Conservation (phyloP, 2,888 invertebrate genomes). For the Tromatobia lineatoria region DNA sequence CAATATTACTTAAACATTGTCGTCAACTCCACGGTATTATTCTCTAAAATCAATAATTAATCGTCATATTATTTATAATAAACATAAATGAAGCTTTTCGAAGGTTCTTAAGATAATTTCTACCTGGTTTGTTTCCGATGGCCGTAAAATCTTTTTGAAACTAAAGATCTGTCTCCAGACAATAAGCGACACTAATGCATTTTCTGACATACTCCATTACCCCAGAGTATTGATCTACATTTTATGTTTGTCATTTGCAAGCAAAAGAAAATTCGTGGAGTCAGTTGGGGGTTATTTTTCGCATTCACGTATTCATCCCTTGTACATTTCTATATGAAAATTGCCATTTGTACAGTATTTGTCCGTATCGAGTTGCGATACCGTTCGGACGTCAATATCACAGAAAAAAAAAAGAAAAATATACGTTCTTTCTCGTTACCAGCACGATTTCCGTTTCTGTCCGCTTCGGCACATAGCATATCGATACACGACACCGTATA, state of each 20-base stretch:
- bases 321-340: neutral
- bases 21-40: too few relatives aligned
- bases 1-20: too few relatives aligned
- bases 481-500: constrained; percentile 25
- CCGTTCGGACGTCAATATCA: constrained; percentile 10
- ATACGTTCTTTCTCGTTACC: constrained; percentile 25
- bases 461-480: constrained; percentile 13
- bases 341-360: neutral
- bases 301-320: neutral
- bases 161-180: too few relatives aligned
- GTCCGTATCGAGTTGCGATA: neutral
- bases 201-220: too few relatives aligned
- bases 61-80: too few relatives aligned
- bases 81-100: too few relatives aligned
- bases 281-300: neutral
- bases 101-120: too few relatives aligned
- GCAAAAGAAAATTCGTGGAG: neutral
- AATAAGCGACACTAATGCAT: too few relatives aligned
- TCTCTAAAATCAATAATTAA: too few relatives aligned
- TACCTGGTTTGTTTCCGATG: too few relatives aligned
- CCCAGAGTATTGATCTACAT: neutral
- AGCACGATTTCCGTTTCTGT: constrained; percentile 12
- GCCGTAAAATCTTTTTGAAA: too few relatives aligned
- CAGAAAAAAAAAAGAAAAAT: constrained; percentile 8
- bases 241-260: neutral